phyloP scores from a whole-genome alignment of 1,140 invertebrate genomes.

The Zaprionus ghesquierei region DNA sequence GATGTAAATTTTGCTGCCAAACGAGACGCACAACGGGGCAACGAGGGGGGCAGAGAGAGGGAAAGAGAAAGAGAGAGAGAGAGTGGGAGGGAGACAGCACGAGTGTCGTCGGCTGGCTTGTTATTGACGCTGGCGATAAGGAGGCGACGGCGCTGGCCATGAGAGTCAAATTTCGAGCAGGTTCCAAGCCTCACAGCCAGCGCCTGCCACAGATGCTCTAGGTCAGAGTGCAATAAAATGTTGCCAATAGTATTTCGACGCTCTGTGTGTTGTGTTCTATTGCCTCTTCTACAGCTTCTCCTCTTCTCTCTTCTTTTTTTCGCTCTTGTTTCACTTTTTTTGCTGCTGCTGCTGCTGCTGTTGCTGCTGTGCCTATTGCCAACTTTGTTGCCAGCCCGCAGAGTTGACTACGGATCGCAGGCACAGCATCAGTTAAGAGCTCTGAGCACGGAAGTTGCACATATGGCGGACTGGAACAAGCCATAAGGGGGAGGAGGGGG shows the following conservation, averaged over 20 bases:
- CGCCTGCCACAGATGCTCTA: constrained; percentile 52
- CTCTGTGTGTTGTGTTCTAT: constrained; percentile 60
- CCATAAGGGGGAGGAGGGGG: background rate
- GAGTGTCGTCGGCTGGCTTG: constrained; percentile 54
- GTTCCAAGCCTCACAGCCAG: constrained; percentile 29
- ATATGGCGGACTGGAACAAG: constrained; percentile 44
- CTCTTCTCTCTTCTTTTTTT: constrained; percentile 2
- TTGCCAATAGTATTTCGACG: constrained; percentile 78
- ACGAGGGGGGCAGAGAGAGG: background rate
- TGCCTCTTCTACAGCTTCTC: constrained; percentile 33
- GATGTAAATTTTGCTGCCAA: constrained; percentile 80
- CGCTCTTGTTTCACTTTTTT: constrained; percentile 4
- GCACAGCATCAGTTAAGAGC: constrained; percentile 72
- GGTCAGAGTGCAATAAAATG: constrained; percentile 79
- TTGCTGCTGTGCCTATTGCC: constrained; percentile 62
- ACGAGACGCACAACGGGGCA: constrained; percentile 69
- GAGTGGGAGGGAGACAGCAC: background rate
- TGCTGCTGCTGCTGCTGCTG: constrained; percentile 2
- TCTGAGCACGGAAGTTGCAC: constrained; percentile 72
- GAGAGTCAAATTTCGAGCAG: constrained; percentile 70
- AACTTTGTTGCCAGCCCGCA: constrained; percentile 65
- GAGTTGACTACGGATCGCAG: constrained; percentile 13
- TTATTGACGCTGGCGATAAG: constrained; percentile 74
- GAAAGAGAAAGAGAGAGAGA: background rate
- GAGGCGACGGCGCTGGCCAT: constrained; percentile 29